phyloP scores from a whole-genome alignment of 1,140 invertebrate species.

The Ceratosolen solmsi region DNA sequence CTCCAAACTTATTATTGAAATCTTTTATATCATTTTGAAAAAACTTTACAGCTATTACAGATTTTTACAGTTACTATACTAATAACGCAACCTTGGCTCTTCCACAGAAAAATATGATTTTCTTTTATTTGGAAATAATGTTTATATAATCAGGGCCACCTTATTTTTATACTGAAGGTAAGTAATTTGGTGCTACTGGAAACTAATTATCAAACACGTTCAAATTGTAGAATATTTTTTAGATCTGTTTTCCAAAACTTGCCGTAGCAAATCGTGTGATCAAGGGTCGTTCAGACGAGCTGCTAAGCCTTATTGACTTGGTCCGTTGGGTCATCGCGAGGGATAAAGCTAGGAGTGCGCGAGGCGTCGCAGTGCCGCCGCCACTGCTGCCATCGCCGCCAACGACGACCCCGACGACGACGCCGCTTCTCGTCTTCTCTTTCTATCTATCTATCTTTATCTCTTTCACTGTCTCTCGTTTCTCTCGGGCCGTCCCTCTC shows the following conservation, averaged over 20 bases:
- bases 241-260: background rate
- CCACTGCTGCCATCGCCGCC: conserved; percentile 5
- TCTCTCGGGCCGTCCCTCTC: background rate
- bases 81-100: background rate
- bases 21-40: background rate
- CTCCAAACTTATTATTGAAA: background rate
- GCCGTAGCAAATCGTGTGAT: background rate
- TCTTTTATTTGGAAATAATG: background rate
- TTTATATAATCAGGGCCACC: background rate
- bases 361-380: conserved; percentile 39
- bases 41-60: background rate
- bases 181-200: background rate
- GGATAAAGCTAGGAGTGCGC: conserved; percentile 51
- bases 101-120: background rate
- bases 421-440: conserved; percentile 35
- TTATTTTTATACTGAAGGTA: background rate
- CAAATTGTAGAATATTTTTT: too few species aligned
- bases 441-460: conserved; percentile 38
- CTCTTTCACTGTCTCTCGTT: too few species aligned
- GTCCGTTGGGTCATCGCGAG: conserved; percentile 60
- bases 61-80: background rate
- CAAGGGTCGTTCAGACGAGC: background rate
- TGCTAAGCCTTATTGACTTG: conserved; percentile 61
- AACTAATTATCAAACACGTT: background rate
- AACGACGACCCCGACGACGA: background rate